phyloP scores from a whole-genome alignment of 2,113 vertebrate genomes.

The Stigmatopora nigra region DNA sequence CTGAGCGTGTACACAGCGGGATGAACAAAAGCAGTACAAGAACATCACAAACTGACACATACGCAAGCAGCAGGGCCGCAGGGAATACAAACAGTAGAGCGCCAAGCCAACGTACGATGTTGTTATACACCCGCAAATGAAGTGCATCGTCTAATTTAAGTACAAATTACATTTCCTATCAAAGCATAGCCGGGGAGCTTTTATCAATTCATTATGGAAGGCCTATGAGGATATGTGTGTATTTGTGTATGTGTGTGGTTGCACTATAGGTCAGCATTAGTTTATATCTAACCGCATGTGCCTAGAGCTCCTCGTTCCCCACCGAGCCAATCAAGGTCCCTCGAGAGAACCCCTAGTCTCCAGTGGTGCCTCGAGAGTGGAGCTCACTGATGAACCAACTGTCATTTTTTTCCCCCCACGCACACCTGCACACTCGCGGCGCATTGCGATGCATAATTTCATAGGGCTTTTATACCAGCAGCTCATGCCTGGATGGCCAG shows the following conservation, averaged over 20 bases:
- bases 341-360: constrained; percentile 44
- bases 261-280: constrained; percentile 42
- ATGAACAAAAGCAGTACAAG: constrained; percentile 21
- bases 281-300: constrained; percentile 59
- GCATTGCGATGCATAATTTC: constrained; percentile 10
- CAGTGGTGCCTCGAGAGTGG: constrained; percentile 34
- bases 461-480: neutral
- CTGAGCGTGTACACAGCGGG: constrained; percentile 19
- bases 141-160: constrained; percentile 28
- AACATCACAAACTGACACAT: constrained; percentile 27
- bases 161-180: constrained; percentile 35
- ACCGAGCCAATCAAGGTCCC: constrained; percentile 59
- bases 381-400: constrained; percentile 42
- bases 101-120: constrained; percentile 25
- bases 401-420: constrained; percentile 4
- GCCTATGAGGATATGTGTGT: neutral
- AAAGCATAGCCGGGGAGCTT: constrained; percentile 24
- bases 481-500: constrained; percentile 19
- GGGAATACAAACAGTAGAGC: constrained; percentile 36
- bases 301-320: constrained; percentile 43
- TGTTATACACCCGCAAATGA: constrained; percentile 23
- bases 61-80: constrained; percentile 3
- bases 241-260: constrained; percentile 2
- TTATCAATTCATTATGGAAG: constrained; percentile 21
- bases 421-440: constrained; percentile 18